Evolutionary conservation across 2,888 invertebrate species (phyloP).

Genomic region (Ashinkailepas kermadecensis): DNA sequence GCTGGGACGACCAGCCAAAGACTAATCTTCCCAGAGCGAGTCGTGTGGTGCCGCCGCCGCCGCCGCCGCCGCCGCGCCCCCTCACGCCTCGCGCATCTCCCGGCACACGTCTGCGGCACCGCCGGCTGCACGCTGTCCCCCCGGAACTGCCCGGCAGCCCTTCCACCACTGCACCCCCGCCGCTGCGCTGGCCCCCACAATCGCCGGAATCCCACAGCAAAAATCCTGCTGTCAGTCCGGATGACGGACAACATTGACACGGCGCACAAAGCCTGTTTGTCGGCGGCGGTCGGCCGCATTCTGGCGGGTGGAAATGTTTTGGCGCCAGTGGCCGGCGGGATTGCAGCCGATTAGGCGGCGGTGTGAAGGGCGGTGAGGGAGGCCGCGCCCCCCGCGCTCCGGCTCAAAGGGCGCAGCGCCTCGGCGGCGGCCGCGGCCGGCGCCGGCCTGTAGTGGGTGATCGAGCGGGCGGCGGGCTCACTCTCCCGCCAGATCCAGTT

Average conservation of each 20-base stretch:
- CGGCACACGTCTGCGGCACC: too few species aligned
- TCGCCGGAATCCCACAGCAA: neutral
- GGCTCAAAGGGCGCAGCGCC: neutral
- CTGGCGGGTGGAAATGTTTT: neutral
- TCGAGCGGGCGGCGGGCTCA: neutral
- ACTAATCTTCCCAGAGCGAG: too few species aligned
- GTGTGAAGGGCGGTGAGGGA: neutral
- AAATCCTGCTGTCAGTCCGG: neutral
- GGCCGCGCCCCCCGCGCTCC: neutral
- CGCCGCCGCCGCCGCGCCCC: too few species aligned
- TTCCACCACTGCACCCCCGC: too few species aligned
- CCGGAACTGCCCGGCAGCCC: too few species aligned
- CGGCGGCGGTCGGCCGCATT: neutral
- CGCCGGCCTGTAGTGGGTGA: neutral
- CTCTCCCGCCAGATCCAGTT: neutral
- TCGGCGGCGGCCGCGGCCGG: neutral
- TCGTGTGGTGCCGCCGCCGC: too few species aligned
- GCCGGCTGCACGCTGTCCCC: too few species aligned
- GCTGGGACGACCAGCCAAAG: too few species aligned
- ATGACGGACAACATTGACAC: neutral
- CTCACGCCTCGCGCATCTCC: too few species aligned
- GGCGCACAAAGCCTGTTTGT: neutral
- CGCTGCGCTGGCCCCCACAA: too few species aligned
- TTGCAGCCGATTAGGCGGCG: neutral
- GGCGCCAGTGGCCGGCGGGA: neutral